A percentile compares a stretch with the other conserved stretches of the same genome.
Evolutionary conservation across 2,113 vertebrate species (phyloP).

Genomic region (Todiramphus chloris): DNA sequence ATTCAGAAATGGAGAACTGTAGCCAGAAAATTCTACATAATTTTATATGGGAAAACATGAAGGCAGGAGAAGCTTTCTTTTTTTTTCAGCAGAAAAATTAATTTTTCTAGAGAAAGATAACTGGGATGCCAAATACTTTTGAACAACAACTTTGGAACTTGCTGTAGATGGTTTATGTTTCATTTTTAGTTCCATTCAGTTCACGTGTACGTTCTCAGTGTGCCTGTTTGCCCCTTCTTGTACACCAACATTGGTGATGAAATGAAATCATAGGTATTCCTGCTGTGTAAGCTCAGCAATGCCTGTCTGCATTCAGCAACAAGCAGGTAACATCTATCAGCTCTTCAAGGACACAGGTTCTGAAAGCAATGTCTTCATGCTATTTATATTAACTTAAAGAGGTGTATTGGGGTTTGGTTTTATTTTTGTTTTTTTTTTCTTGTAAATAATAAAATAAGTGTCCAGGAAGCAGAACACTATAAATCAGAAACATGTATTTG

Average conservation of each 20-base stretch:
- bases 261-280: neutral
- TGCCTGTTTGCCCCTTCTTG: neutral
- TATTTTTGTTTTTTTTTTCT: neutral
- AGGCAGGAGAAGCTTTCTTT: neutral
- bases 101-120: neutral
- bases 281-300: neutral
- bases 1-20: slow-evolving; percentile 44
- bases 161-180: neutral
- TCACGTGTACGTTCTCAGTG: neutral
- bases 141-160: neutral
- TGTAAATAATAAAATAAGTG: neutral
- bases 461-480: neutral
- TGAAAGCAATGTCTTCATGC: neutral
- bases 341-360: neutral
- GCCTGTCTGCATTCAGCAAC: neutral
- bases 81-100: too few species aligned
- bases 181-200: neutral
- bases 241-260: neutral
- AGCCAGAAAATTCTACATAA: slow-evolving; percentile 8
- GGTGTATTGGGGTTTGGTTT: neutral
- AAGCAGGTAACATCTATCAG: neutral
- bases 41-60: neutral
- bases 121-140: neutral
- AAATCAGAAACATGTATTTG: neutral
- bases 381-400: neutral